Conservation (phyloP, 2,888 invertebrate species). For the Callyntrura guangdongensis region DNA sequence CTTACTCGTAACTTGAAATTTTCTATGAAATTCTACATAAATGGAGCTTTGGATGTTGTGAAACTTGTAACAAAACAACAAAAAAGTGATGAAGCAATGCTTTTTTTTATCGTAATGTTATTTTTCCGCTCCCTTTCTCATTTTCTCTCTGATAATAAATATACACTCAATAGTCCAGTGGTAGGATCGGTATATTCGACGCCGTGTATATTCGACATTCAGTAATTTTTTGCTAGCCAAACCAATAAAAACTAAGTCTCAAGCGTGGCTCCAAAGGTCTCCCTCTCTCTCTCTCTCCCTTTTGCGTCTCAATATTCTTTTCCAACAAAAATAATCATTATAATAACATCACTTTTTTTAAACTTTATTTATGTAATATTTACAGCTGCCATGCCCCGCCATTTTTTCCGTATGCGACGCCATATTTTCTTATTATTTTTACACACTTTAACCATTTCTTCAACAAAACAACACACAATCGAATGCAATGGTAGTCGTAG, state of each 20-base stretch:
- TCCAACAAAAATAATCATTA: conserved; percentile 4
- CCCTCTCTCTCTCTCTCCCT: too few relatives aligned
- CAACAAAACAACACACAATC: conserved; percentile 29
- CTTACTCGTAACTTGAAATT: too few relatives aligned
- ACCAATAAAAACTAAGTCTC: not conserved
- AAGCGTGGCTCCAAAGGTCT: too few relatives aligned
- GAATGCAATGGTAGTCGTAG: too few relatives aligned
- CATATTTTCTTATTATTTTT: conserved; percentile 57
- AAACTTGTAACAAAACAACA: conserved; percentile 29
- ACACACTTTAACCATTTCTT: conserved; percentile 2
- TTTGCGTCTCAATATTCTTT: conserved; percentile 30
- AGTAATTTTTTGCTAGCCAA: not conserved
- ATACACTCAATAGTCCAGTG: not conserved
- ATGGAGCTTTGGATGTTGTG: not conserved
- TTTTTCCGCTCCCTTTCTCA: not conserved
- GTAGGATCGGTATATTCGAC: not conserved
- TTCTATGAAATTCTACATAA: not conserved
- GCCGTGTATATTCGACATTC: too few relatives aligned
- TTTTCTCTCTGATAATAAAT: not conserved
- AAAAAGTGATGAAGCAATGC: conserved; percentile 43
- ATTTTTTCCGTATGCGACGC: conserved; percentile 19
- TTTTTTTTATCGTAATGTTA: conserved; percentile 45
- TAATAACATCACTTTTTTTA: conserved; percentile 35
- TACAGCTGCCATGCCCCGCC: conserved; percentile 18
- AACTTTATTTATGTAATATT: conserved; percentile 36